A percentile compares a stretch with the other conserved stretches of the same genome.
Conservation (phyloP, 1,140 invertebrate genomes). For the Cephus cinctus region DNA sequence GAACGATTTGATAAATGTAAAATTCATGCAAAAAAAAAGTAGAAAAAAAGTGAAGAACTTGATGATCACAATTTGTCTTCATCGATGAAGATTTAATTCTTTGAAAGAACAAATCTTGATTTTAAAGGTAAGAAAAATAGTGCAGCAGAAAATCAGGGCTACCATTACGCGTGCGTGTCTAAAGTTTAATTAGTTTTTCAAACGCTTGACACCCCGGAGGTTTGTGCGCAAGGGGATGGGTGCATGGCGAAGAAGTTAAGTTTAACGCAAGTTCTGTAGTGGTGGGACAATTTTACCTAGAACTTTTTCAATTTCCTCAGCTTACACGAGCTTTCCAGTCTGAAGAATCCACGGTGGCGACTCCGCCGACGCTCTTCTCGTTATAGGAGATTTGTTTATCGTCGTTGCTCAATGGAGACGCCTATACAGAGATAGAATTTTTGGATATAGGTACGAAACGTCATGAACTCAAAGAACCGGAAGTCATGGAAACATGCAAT, state of each 20-base stretch:
- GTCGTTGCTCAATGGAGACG: slow-evolving; percentile 8
- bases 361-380: neutral
- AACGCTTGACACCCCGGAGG: slow-evolving; percentile 25
- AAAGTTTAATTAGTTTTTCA: slow-evolving; percentile 59
- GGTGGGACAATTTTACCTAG: slow-evolving; percentile 47
- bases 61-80: neutral
- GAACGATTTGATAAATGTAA: too few species aligned
- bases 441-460: too few species aligned
- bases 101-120: too few species aligned
- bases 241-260: slow-evolving; percentile 33
- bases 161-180: slow-evolving; percentile 27
- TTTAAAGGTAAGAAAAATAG: neutral
- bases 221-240: slow-evolving; percentile 4
- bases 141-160: neutral
- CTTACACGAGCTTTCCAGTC: slow-evolving; percentile 20
- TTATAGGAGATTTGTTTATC: slow-evolving; percentile 31
- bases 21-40: neutral
- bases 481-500: too few species aligned
- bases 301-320: slow-evolving; percentile 57
- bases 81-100: neutral
- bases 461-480: too few species aligned
- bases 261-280: slow-evolving; percentile 38
- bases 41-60: too few species aligned
- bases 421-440: too few species aligned
- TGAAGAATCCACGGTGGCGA: neutral